Percentiles rank a stretch among this genome's conserved stretches.
phyloP scores from a whole-genome alignment of 1,140 invertebrate species.

The Anagrus nilaparvatae region DNA sequence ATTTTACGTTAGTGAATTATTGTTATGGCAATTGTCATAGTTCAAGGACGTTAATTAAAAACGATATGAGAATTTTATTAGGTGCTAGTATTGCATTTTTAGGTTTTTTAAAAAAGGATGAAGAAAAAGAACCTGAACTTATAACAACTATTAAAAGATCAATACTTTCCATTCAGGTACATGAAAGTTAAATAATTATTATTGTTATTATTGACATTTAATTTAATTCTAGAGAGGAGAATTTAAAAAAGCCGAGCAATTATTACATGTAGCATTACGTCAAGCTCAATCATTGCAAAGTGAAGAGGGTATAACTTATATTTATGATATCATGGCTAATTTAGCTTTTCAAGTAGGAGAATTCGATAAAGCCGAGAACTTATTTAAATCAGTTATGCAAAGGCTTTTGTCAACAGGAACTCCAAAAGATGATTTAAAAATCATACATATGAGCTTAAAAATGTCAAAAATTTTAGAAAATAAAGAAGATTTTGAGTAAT shows the following conservation, averaged over 20 bases:
- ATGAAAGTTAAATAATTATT: slow-evolving; percentile 9
- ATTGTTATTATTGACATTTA: slow-evolving; percentile 1
- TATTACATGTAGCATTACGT: slow-evolving; percentile 71
- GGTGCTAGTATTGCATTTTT: slow-evolving; percentile 30
- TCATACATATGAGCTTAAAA: slow-evolving; percentile 67
- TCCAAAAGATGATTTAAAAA: slow-evolving; percentile 60
- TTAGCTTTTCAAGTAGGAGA: slow-evolving; percentile 68
- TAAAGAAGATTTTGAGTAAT: slow-evolving; percentile 46
- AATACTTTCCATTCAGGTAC: slow-evolving; percentile 51
- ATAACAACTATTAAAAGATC: slow-evolving; percentile 65
- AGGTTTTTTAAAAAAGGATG: slow-evolving; percentile 32
- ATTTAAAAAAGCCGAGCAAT: slow-evolving; percentile 70
- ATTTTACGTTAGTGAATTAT: no score
- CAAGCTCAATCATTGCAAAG: slow-evolving; percentile 71
- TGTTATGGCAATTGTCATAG: background rate
- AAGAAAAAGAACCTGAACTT: slow-evolving; percentile 55
- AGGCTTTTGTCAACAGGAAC: slow-evolving; percentile 59
- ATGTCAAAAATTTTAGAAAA: slow-evolving; percentile 60
- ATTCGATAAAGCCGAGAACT: slow-evolving; percentile 69
- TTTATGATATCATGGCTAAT: slow-evolving; percentile 87
- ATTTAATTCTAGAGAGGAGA: slow-evolving; percentile 52
- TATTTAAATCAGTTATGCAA: slow-evolving; percentile 75
- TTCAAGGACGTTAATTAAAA: no score
- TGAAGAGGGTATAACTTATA: slow-evolving; percentile 67
- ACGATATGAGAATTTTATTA: slow-evolving; percentile 5